Base-by-base conservation (phyloP, 2,888 invertebrate genomes). In the Drosophila lutescens region DNA sequence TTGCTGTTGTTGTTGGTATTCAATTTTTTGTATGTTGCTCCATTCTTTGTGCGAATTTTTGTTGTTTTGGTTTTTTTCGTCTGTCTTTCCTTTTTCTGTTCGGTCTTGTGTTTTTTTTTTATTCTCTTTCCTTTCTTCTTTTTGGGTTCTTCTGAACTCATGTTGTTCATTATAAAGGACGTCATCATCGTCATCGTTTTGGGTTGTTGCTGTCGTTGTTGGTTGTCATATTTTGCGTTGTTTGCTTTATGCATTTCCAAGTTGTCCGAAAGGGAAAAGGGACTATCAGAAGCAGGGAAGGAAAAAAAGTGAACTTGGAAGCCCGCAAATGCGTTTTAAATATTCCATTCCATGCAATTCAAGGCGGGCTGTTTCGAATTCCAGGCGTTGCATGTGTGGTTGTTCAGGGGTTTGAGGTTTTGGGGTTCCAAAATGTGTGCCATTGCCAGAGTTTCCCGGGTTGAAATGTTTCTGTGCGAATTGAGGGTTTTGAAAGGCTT, bases 131-230 rank as follows among this genome's bases (percentile, higher is more conserved):
- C 63, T 58, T 60, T 63, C 40, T 49, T 53, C 69, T 70, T 84
- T 85, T 85, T 70, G 63, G 77, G 77, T 65, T 81, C 67, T 71
- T 75, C 65, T 63, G 73, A 83, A 83, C 83, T 82, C 83, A 86
- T 83, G 83, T 83, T 83, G 86, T 83, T 83, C 79, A 86, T 83
- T 86, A 83, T 83, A 80, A 81, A 73, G 77, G 77, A 54, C 76
- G 76, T 78, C 66, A 57, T 67, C 63, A 55, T 71, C 63, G 61
- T 68, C 71, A 55, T 77, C 74, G 55, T 57, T 54, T 71, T 54
- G 50, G 60, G 71, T 50, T 61, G 49, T 63, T 55, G 57, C 63
- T 47, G 71, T 69, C 74, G 56, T 68, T 70, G 71, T 79, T 60
- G 54, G 63, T 67, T 63, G 63, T 57, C 55, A 68, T 68, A 68